phyloP scores from a whole-genome alignment of 2,797 vertebrate species.

The Poeciliopsis turneri region DNA sequence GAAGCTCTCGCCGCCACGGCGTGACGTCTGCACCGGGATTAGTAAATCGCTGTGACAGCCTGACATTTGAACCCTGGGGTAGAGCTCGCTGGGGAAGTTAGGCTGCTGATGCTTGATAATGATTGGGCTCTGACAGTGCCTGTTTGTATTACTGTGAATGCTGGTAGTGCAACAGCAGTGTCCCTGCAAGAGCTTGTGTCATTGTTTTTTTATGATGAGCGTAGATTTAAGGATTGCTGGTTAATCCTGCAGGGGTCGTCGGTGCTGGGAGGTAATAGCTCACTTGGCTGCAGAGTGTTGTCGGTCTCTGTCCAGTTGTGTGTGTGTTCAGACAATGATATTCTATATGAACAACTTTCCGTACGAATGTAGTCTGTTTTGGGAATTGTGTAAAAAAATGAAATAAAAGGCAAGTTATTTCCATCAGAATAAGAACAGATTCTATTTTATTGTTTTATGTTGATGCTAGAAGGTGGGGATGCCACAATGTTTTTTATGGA shows the following conservation, averaged over 20 bases:
- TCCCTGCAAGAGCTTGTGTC: conserved; percentile 61
- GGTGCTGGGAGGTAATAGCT: conserved; percentile 60
- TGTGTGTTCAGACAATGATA: conserved; percentile 4
- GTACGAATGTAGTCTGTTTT: not conserved
- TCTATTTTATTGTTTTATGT: not conserved
- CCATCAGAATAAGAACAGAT: not conserved
- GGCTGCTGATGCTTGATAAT: conserved; percentile 51
- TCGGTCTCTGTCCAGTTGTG: conserved; percentile 14
- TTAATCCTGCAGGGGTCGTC: conserved; percentile 66
- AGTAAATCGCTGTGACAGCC: conserved; percentile 68
- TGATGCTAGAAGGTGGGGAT: not conserved
- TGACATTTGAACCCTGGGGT: conserved; percentile 74
- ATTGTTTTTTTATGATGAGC: conserved; percentile 43
- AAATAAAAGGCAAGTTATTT: not conserved
- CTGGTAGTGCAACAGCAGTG: conserved; percentile 49
- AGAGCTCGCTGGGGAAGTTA: conserved; percentile 53
- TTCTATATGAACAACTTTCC: not conserved
- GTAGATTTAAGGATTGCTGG: conserved; percentile 69
- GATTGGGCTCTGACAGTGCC: conserved; percentile 62
- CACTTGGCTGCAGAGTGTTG: conserved; percentile 50
- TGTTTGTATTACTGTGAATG: conserved; percentile 64
- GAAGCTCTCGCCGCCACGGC: conserved; percentile 48
- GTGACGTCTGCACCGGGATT: conserved; percentile 59
- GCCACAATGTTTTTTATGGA: not conserved
- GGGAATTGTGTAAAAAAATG: not conserved